These are phyloP conservation scores for Hiodon tergisus DNA, from an alignment of 2,113 vertebrate species.

Conservation along the genomic window DNA sequence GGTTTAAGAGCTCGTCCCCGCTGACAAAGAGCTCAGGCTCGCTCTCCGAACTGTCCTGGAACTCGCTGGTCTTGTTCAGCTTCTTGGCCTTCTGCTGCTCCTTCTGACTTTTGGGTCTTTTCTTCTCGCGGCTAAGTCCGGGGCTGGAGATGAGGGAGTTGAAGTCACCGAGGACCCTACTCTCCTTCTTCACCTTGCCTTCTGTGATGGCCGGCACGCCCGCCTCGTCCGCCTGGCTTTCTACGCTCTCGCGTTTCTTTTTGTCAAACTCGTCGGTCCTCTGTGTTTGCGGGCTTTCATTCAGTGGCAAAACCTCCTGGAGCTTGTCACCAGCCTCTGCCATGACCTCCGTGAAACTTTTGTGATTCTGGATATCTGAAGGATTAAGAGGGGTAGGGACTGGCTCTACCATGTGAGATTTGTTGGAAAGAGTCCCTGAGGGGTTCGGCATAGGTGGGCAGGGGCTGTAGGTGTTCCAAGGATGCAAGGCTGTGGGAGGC, in stretches of 20 bases:
- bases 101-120: conserved; percentile 90
- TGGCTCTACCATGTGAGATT: conserved; percentile 77
- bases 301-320: conserved; percentile 85
- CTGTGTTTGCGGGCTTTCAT: conserved; percentile 83
- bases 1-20: conserved; percentile 96
- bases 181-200: conserved; percentile 89
- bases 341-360: conserved; percentile 76
- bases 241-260: conserved; percentile 86
- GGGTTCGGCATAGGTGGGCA: conserved; percentile 82
- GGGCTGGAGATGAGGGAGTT: conserved; percentile 93
- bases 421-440: conserved; percentile 70
- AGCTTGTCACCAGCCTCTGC: conserved; percentile 84
- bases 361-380: conserved; percentile 72
- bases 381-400: conserved; percentile 65
- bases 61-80: conserved; percentile 86
- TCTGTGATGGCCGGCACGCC: conserved; percentile 82
- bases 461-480: conserved; percentile 83
- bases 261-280: conserved; percentile 86
- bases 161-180: conserved; percentile 83
- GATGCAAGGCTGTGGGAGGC: conserved; percentile 84
- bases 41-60: conserved; percentile 97
- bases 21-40: conserved; percentile 96
- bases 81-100: conserved; percentile 93
- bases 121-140: conserved; percentile 88
- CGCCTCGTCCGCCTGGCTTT: conserved; percentile 85